Percentiles rank a stretch among this genome's conserved stretches.
Conservation (phyloP, 37 sponge, comb jelly and placozoan genomes). For the Cliona cf. orientalis region DNA sequence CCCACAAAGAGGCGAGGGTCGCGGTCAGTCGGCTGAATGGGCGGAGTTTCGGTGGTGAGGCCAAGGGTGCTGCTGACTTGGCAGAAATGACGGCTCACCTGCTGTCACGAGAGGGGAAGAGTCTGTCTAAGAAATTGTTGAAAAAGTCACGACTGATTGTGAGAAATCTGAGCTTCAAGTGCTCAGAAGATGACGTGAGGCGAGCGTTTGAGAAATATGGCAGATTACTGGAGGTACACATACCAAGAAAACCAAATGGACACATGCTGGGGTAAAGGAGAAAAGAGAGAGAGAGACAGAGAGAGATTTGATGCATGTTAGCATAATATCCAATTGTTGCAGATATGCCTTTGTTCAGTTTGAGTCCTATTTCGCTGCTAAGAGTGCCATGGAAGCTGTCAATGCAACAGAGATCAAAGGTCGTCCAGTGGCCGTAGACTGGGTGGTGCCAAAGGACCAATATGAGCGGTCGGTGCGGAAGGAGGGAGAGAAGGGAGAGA, state of each 20-base stretch:
- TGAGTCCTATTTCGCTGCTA: constrained; percentile 68
- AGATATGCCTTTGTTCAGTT: constrained; percentile 86
- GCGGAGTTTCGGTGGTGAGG: too few species aligned
- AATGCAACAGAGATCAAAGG: constrained; percentile 79
- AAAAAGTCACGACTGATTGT: constrained; percentile 78
- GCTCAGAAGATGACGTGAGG: constrained; percentile 62
- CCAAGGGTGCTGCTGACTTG: constrained; percentile 23
- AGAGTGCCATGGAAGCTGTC: constrained; percentile 52
- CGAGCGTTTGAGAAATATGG: constrained; percentile 60
- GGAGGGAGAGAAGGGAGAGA: not conserved
- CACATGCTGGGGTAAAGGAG: constrained; percentile 36
- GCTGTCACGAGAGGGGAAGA: constrained; percentile 41
- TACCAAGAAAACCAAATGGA: constrained; percentile 72
- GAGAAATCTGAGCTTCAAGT: constrained; percentile 78
- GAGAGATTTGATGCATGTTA: too few species aligned
- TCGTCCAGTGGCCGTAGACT: constrained; percentile 78
- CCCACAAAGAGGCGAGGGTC: constrained; percentile 39
- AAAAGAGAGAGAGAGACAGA: not conserved
- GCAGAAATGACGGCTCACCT: constrained; percentile 6
- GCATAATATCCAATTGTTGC: not conserved
- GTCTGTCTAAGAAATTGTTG: constrained; percentile 36
- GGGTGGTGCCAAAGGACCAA: constrained; percentile 71
- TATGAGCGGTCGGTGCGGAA: constrained; percentile 25
- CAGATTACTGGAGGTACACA: constrained; percentile 55
- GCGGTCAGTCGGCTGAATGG: constrained; percentile 55